These are phyloP conservation scores for Liodrosophila aerea DNA, from an alignment of 2,888 invertebrate genomes.

Conservation along the genomic window DNA sequence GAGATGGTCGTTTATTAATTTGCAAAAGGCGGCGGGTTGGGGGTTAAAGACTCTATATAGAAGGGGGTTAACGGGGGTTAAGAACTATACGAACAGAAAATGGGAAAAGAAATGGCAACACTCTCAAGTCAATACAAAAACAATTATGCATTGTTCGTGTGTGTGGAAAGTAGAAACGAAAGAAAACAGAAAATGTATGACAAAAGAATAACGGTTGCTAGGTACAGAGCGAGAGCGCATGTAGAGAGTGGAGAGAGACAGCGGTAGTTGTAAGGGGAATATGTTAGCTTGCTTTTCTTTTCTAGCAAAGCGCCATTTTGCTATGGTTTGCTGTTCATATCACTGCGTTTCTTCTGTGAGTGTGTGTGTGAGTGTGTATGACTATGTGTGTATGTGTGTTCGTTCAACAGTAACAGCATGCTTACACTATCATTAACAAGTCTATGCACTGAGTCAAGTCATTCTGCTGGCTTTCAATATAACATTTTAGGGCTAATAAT, in stretches of 20 bases:
- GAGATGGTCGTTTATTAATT: conserved; percentile 82
- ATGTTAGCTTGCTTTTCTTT: too few species aligned
- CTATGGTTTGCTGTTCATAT: conserved; percentile 19
- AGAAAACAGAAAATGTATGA: too few species aligned
- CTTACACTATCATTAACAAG: conserved; percentile 21
- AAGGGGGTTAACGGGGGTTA: neutral
- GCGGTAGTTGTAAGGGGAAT: neutral
- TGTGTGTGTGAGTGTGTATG: conserved; percentile 8
- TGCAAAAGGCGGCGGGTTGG: conserved; percentile 46
- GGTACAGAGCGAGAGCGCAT: neutral
- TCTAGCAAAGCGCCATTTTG: neutral
- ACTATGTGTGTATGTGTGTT: conserved; percentile 4
- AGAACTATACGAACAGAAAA: too few species aligned
- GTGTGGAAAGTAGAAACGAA: conserved; percentile 3
- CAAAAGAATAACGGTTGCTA: neutral
- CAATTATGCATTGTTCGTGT: too few species aligned
- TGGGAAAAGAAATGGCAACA: too few species aligned
- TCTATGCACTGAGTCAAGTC: too few species aligned
- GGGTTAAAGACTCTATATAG: conserved; percentile 27
- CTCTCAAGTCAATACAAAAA: too few species aligned
- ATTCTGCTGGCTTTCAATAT: conserved; percentile 3
- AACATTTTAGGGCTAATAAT: neutral
- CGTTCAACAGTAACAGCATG: conserved; percentile 37
- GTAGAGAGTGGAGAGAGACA: too few species aligned
- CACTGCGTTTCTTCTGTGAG: conserved; percentile 10